phyloP scores from a whole-genome alignment of 2,888 invertebrate genomes.

The Lamellibrachia columna region DNA sequence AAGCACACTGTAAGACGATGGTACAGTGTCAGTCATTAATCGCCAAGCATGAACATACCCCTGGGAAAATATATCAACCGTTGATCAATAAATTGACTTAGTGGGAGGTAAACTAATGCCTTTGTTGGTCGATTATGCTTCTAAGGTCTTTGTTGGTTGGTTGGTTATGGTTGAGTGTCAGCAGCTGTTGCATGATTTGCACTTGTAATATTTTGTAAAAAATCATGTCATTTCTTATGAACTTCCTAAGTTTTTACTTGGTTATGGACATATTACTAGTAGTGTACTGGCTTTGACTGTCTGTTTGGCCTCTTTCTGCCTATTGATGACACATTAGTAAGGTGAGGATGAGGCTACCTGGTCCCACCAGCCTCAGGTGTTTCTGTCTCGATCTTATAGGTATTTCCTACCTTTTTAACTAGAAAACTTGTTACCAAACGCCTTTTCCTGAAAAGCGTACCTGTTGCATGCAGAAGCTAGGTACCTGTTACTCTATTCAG shows the following conservation, averaged over 20 bases:
- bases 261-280: background rate
- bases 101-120: background rate
- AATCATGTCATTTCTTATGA: background rate
- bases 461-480: background rate
- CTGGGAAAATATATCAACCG: background rate
- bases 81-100: background rate
- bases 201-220: background rate
- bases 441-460: background rate
- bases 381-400: background rate
- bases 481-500: background rate
- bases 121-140: background rate
- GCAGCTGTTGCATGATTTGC: background rate
- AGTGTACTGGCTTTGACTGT: background rate
- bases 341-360: too few species aligned
- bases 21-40: background rate
- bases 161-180: background rate
- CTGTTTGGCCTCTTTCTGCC: background rate
- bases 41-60: background rate
- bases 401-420: background rate
- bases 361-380: too few species aligned
- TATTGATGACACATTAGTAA: background rate
- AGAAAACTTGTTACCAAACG: background rate
- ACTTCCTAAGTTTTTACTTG: background rate
- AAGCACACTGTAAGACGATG: background rate
- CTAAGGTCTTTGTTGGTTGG: background rate